phyloP scores from a whole-genome alignment of 1,140 invertebrate genomes.

The Magallana angulata region DNA sequence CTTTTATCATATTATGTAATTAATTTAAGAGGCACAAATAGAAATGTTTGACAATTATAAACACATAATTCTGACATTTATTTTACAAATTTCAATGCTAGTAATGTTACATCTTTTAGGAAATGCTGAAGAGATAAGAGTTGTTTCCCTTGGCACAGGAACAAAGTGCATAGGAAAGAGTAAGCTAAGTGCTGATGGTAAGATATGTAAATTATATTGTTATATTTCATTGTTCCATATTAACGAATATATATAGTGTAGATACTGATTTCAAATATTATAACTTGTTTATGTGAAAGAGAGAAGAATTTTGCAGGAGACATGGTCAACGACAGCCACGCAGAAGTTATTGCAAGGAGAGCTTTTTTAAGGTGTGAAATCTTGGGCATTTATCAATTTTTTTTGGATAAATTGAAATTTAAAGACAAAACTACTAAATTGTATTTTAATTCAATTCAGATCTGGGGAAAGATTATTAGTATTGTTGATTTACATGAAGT shows the following conservation, averaged over 20 bases:
- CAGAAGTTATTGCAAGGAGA: slow-evolving; percentile 91
- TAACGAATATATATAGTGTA: no score
- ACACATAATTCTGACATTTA: no score
- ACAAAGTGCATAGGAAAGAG: slow-evolving; percentile 92
- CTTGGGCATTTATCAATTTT: neutral
- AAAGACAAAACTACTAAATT: neutral
- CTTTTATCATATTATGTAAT: neutral
- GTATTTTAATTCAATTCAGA: no score
- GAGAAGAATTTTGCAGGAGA: slow-evolving; percentile 78
- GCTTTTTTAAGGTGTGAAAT: slow-evolving; percentile 87
- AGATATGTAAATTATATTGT: neutral
- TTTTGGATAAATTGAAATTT: neutral
- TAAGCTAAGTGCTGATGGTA: slow-evolving; percentile 84
- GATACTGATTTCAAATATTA: no score
- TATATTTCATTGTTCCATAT: no score
- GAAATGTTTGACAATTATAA: no score
- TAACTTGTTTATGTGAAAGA: no score
- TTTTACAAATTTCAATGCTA: no score
- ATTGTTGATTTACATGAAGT: no score
- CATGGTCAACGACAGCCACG: slow-evolving; percentile 93
- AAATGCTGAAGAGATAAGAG: slow-evolving; percentile 77
- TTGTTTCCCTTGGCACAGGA: slow-evolving; percentile 91
- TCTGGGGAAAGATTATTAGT: no score
- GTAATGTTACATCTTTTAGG: neutral
- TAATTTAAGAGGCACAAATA: no score